These are phyloP conservation scores for Diadophis punctatus DNA, from an alignment of 2,113 vertebrate genomes.

Conservation along the genomic window DNA sequence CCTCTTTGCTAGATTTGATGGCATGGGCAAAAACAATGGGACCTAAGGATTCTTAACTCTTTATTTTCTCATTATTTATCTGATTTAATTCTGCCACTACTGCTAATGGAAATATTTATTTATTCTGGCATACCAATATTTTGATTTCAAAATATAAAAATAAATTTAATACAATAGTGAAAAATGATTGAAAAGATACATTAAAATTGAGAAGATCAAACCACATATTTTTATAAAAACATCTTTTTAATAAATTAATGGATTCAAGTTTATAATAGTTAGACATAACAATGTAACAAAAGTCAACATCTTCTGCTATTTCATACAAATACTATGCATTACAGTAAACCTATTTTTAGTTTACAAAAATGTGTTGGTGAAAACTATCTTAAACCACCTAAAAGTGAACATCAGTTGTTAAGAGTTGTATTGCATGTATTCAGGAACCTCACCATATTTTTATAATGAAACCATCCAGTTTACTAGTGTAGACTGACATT, in stretches of 20 bases:
- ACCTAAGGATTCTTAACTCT: neutral
- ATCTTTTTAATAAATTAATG: constrained; percentile 80
- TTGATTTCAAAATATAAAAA: neutral
- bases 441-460: constrained; percentile 49
- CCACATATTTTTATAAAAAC: constrained; percentile 69
- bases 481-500: constrained; percentile 43
- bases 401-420: constrained; percentile 53
- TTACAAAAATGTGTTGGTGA: constrained; percentile 68
- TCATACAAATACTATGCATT: constrained; percentile 75
- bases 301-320: constrained; percentile 71
- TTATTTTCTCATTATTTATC: neutral
- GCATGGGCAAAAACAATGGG: neutral
- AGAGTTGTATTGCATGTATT: constrained; percentile 55
- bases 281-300: constrained; percentile 76
- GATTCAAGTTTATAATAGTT: constrained; percentile 72
- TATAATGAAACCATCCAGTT: constrained; percentile 44
- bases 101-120: neutral
- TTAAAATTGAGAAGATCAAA: constrained; percentile 26
- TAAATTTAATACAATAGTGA: neutral
- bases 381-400: constrained; percentile 61
- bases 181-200: neutral
- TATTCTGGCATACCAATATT: neutral
- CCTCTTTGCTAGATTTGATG: neutral
- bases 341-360: constrained; percentile 70
- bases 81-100: neutral